These are phyloP conservation scores for Trinectes maculatus DNA, from an alignment of 2,113 vertebrate species.

Conservation along the genomic window DNA sequence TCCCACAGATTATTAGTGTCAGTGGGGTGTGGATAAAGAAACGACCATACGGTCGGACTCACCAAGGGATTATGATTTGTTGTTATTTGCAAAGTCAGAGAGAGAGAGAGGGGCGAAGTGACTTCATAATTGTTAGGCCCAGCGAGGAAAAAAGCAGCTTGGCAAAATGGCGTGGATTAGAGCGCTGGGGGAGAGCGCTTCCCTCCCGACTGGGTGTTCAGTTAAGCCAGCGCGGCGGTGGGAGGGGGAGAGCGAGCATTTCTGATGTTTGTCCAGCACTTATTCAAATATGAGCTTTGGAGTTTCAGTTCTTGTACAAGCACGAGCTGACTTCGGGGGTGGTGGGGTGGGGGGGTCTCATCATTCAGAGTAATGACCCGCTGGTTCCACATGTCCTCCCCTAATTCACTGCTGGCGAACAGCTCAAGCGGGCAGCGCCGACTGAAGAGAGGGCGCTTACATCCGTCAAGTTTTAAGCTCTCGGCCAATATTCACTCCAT, in stretches of 20 bases:
- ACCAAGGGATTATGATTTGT: slow-evolving; percentile 74
- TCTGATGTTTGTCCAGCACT: slow-evolving; percentile 69
- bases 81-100: slow-evolving; percentile 55
- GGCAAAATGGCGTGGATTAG: slow-evolving; percentile 73
- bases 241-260: background rate
- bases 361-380: slow-evolving; percentile 56
- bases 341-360: slow-evolving; percentile 40
- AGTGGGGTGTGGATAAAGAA: slow-evolving; percentile 72
- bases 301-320: slow-evolving; percentile 50
- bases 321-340: slow-evolving; percentile 32
- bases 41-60: slow-evolving; percentile 69
- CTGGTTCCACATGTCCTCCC: slow-evolving; percentile 41
- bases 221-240: slow-evolving; percentile 22
- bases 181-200: slow-evolving; percentile 33
- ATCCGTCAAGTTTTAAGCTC: slow-evolving; percentile 53
- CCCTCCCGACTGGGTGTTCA: slow-evolving; percentile 52
- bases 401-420: slow-evolving; percentile 29
- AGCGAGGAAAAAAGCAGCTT: slow-evolving; percentile 70
- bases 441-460: slow-evolving; percentile 44
- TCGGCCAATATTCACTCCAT: slow-evolving; percentile 36
- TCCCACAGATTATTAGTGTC: slow-evolving; percentile 71
- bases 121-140: slow-evolving; percentile 68
- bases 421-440: slow-evolving; percentile 28
- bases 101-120: slow-evolving; percentile 41
- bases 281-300: slow-evolving; percentile 80